Evolutionary conservation across 92 coral and sea anemone genomes (phyloP).

Genomic region (Bergia puertoricense): DNA sequence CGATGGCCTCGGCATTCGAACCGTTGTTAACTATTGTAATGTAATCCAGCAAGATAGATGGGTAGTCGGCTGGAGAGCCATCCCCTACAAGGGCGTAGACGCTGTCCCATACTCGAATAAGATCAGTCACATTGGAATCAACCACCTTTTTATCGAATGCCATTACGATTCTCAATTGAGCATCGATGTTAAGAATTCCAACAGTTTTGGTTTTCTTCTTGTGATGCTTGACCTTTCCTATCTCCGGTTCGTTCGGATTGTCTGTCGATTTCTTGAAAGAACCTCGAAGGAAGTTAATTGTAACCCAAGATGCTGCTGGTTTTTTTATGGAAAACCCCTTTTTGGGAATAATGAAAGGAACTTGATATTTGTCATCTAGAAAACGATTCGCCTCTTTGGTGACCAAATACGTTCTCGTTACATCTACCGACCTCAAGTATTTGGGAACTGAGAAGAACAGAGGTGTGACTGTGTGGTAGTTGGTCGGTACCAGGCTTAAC

Average conservation of each 20-base stretch:
- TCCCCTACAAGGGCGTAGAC: constrained; percentile 30
- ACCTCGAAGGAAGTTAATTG: constrained; percentile 31
- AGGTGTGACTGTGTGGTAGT: neutral
- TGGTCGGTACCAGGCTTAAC: constrained; percentile 9
- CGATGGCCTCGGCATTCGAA: neutral
- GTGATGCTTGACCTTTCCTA: neutral
- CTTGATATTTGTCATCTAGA: constrained; percentile 31
- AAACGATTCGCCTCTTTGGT: constrained; percentile 1
- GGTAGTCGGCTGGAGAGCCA: constrained; percentile 11
- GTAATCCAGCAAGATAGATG: constrained; percentile 11
- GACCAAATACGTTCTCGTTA: constrained; percentile 7
- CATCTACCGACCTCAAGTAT: constrained; percentile 7
- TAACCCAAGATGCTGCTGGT: constrained; percentile 30
- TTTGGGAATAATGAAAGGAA: constrained; percentile 21
- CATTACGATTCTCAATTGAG: neutral
- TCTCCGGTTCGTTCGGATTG: too few relatives aligned
- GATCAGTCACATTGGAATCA: constrained; percentile 27
- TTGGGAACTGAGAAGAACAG: constrained; percentile 18
- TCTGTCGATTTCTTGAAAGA: constrained; percentile 7
- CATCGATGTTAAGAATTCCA: constrained; percentile 23
- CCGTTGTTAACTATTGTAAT: constrained; percentile 4
- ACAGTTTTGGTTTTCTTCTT: constrained; percentile 9
- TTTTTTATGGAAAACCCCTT: neutral
- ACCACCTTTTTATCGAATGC: constrained; percentile 22
- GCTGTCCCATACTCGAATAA: constrained; percentile 13